Percentiles rank a stretch among this genome's conserved stretches.
Evolutionary conservation across 2,113 vertebrate genomes (phyloP).

Genomic region (Typhlomys cinereus): DNA sequence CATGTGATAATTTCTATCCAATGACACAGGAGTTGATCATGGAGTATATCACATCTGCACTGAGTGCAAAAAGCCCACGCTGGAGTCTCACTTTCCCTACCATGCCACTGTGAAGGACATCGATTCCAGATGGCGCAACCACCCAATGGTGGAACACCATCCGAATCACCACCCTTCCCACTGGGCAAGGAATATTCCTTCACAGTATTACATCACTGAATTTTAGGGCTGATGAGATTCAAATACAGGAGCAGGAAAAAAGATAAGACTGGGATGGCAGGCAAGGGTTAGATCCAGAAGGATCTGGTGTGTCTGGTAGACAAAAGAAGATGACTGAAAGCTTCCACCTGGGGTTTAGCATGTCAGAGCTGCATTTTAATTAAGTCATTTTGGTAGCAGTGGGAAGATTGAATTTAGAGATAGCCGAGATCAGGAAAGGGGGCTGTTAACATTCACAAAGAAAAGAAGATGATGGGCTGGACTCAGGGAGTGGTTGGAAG

Average conservation of each 20-base stretch:
- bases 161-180: neutral
- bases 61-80: neutral
- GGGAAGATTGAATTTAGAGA: constrained; percentile 54
- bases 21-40: neutral
- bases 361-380: constrained; percentile 74
- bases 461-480: constrained; percentile 36
- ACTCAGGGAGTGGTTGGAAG: neutral
- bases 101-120: neutral
- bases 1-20: neutral
- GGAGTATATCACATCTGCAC: neutral
- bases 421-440: constrained; percentile 18
- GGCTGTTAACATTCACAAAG: constrained; percentile 50
- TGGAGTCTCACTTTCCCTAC: neutral
- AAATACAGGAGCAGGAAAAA: neutral
- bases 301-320: constrained; percentile 11
- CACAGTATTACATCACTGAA: neutral
- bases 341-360: constrained; percentile 53
- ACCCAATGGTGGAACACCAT: too few species aligned
- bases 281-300: constrained; percentile 23
- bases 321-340: constrained; percentile 69
- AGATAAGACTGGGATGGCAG: neutral
- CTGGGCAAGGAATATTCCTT: neutral
- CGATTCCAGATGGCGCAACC: neutral
- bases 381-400: constrained; percentile 60
- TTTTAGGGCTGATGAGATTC: constrained; percentile 15